These are phyloP conservation scores for Melinopterus prodromus DNA, from an alignment of 2,888 invertebrate genomes.

Conservation along the genomic window DNA sequence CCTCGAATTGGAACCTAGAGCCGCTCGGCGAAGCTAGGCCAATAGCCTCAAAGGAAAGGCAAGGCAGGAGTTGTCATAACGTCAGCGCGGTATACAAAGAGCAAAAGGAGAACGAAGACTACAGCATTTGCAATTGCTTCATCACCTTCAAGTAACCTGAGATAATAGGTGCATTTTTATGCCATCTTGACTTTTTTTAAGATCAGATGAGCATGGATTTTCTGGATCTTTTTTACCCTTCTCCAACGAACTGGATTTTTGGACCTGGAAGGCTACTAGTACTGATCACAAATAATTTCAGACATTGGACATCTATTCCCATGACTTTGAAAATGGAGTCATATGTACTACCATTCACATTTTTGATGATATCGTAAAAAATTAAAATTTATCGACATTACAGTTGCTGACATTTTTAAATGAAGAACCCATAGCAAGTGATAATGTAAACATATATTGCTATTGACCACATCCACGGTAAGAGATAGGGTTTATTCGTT, in stretches of 20 bases:
- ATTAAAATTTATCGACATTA: conserved; percentile 83
- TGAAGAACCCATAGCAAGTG: conserved; percentile 65
- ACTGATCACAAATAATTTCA: conserved; percentile 46
- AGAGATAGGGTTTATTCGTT: conserved; percentile 45
- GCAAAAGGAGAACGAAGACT: conserved; percentile 85
- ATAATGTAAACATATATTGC: conserved; percentile 36
- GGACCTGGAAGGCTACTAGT: not conserved
- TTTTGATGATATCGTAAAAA: conserved; percentile 85
- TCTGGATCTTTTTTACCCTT: conserved; percentile 82
- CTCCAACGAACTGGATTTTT: not conserved
- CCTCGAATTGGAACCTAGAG: conserved; percentile 84
- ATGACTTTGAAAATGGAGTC: conserved; percentile 84
- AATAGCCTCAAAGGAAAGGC: conserved; percentile 59
- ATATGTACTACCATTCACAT: conserved; percentile 84
- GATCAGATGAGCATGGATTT: conserved; percentile 72
- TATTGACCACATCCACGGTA: conserved; percentile 77
- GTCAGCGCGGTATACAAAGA: conserved; percentile 85
- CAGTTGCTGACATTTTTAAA: conserved; percentile 81
- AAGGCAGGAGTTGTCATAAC: conserved; percentile 92
- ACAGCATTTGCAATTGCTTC: conserved; percentile 93
- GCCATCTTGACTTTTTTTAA: too few species aligned
- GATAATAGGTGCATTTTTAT: conserved; percentile 62
- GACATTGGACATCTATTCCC: conserved; percentile 93
- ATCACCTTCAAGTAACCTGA: conserved; percentile 85
- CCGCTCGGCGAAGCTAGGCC: conserved; percentile 55